Evolutionary conservation across 2,113 vertebrate species (phyloP).

Genomic region (Condylura cristata): DNA sequence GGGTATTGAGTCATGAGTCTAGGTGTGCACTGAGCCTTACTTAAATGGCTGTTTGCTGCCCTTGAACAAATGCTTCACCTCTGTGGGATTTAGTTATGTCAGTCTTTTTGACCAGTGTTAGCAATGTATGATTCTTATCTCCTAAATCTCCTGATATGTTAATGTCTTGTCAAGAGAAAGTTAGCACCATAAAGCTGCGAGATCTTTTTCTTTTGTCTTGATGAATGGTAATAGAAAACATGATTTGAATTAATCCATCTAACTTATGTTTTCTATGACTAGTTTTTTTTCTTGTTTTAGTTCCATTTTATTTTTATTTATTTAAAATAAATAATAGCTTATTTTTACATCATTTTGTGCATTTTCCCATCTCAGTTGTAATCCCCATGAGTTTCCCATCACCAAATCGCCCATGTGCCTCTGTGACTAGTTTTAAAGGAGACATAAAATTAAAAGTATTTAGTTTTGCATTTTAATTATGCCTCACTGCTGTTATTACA

Average conservation of each 20-base stretch:
- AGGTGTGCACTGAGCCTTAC: slow-evolving; percentile 8
- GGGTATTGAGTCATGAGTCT: not conserved
- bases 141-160: not conserved
- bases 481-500: not conserved
- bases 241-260: slow-evolving; percentile 36
- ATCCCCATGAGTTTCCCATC: too few species aligned
- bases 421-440: slow-evolving; percentile 58
- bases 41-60: not conserved
- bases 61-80: not conserved
- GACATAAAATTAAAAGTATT: slow-evolving; percentile 20
- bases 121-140: not conserved
- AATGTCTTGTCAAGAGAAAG: slow-evolving; percentile 11
- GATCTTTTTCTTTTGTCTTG: slow-evolving; percentile 20
- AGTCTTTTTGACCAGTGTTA: slow-evolving; percentile 1
- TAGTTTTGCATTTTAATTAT: slow-evolving; percentile 62
- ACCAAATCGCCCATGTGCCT: too few species aligned
- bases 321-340: too few species aligned
- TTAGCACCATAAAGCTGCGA: not conserved
- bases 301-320: too few species aligned
- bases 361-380: too few species aligned
- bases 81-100: slow-evolving; percentile 24
- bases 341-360: too few species aligned
- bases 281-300: too few species aligned
- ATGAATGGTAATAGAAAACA: slow-evolving; percentile 28
- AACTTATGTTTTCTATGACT: slow-evolving; percentile 43